Evolutionary conservation across 1,140 invertebrate genomes (phyloP).

Genomic region (Apis florea): DNA sequence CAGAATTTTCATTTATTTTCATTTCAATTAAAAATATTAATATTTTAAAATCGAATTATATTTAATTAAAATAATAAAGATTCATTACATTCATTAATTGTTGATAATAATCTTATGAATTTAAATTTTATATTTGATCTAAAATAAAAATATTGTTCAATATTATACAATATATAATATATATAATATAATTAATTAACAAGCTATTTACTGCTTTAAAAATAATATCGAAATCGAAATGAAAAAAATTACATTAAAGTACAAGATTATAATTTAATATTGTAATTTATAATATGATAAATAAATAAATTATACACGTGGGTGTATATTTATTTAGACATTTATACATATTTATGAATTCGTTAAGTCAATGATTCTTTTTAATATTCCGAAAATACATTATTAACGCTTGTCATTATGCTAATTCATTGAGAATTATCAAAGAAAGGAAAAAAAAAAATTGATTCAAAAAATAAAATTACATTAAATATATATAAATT

Average conservation of each 20-base stretch:
- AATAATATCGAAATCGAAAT: not conserved
- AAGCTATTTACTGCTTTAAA: not conserved
- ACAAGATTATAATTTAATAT: not conserved
- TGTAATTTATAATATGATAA: conserved; percentile 6
- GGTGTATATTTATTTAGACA: not conserved
- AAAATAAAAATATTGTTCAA: no score
- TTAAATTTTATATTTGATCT: no score
- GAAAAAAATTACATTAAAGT: not conserved
- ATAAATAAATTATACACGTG: not conserved
- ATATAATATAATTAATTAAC: no score
- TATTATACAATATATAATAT: no score
- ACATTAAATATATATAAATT: not conserved
- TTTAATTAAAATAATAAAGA: no score
- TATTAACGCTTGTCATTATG: not conserved
- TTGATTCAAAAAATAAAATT: not conserved
- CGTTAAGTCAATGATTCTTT: not conserved
- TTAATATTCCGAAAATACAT: not conserved
- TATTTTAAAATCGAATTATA: no score
- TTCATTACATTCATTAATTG: no score
- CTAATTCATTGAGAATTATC: not conserved
- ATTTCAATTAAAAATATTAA: no score
- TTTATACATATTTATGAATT: conserved; percentile 9
- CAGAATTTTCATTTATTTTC: no score
- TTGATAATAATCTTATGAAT: no score
- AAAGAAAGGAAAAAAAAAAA: not conserved